Percentiles rank a stretch among this genome's conserved stretches.
Conservation (phyloP, 2,888 invertebrate species). For the Rhingia campestris region DNA sequence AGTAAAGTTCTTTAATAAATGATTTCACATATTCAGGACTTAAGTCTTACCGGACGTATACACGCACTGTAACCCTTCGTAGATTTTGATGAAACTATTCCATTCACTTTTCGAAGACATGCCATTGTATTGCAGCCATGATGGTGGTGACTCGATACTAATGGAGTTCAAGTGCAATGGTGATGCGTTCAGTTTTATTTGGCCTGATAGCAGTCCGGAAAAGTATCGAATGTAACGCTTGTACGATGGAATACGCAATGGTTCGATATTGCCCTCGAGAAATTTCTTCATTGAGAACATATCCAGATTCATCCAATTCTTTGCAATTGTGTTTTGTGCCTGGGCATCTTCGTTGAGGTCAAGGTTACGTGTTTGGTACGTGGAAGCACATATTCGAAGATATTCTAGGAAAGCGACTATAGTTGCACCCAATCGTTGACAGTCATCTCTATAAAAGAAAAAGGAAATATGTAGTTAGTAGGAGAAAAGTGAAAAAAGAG, state of each 20-base stretch:
- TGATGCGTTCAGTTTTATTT: slow-evolving; percentile 93
- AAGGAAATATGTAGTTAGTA: background rate
- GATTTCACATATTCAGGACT: too few species aligned
- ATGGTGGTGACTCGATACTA: slow-evolving; percentile 92
- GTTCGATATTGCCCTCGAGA: slow-evolving; percentile 91
- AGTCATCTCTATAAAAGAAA: slow-evolving; percentile 86
- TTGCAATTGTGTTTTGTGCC: slow-evolving; percentile 75
- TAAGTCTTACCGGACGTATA: slow-evolving; percentile 89
- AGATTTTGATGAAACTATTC: slow-evolving; percentile 91
- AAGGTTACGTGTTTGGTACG: slow-evolving; percentile 70
- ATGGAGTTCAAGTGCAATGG: slow-evolving; percentile 94
- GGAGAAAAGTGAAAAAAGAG: background rate
- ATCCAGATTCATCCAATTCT: slow-evolving; percentile 89
- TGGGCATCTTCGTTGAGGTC: slow-evolving; percentile 75
- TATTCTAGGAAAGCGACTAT: slow-evolving; percentile 97
- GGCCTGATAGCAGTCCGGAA: slow-evolving; percentile 93
- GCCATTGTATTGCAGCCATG: slow-evolving; percentile 85
- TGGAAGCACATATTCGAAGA: slow-evolving; percentile 92
- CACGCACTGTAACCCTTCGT: slow-evolving; percentile 94
- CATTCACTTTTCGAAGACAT: slow-evolving; percentile 84
- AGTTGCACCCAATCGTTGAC: slow-evolving; percentile 93
- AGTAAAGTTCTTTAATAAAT: background rate
- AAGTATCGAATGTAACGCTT: slow-evolving; percentile 95
- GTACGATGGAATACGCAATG: slow-evolving; percentile 89
- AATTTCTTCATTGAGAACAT: slow-evolving; percentile 96